These are phyloP conservation scores for Nyctibius bracteatus DNA, from an alignment of 2,113 vertebrate species.

Conservation along the genomic window DNA sequence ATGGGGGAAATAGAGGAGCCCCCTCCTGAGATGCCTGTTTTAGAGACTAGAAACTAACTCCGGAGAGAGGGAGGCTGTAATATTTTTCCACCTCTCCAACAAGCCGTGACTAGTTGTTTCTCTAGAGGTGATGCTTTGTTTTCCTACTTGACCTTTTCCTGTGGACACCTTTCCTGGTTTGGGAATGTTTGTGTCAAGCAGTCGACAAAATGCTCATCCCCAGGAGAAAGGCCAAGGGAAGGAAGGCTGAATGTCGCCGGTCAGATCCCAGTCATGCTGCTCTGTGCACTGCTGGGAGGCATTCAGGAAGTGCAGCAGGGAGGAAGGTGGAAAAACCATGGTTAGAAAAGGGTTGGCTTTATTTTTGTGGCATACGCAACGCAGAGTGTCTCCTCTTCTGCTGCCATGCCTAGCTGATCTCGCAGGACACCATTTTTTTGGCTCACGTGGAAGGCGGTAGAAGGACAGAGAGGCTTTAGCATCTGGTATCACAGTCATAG, in stretches of 20 bases:
- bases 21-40: neutral
- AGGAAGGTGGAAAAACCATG: neutral
- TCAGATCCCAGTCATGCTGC: neutral
- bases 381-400: neutral
- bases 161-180: neutral
- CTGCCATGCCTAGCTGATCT: neutral
- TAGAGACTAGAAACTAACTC: neutral
- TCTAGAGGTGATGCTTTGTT: neutral
- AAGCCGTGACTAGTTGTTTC: neutral
- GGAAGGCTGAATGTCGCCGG: neutral
- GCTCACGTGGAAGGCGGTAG: neutral
- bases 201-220: fast-evolving
- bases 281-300: neutral
- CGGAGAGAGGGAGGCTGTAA: neutral
- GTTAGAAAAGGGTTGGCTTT: neutral
- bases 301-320: neutral
- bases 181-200: neutral
- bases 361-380: neutral
- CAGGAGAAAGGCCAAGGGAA: neutral
- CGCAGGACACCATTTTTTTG: fast-evolving
- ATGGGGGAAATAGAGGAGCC: neutral
- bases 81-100: neutral
- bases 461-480: neutral
- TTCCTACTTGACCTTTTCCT: neutral
- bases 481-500: no score